A percentile compares a stretch with the other conserved stretches of the same genome.
These are phyloP conservation scores for Synergus itoensis DNA, from an alignment of 2,888 invertebrate genomes.

Conservation along the genomic window DNA sequence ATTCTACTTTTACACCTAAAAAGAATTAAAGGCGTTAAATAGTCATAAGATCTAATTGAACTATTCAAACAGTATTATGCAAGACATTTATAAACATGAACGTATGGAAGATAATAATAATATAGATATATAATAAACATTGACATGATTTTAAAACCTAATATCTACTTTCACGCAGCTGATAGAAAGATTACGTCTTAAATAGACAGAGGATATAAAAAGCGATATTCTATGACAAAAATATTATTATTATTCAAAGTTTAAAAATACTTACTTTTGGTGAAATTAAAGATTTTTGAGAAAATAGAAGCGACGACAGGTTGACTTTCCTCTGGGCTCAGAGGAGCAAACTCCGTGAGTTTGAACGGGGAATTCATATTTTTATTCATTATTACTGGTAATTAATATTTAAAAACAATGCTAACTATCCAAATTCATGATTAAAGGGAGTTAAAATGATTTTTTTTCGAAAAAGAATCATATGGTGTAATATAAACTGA, in stretches of 20 bases:
- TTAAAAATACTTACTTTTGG: slow-evolving; percentile 79
- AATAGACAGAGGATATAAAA: slow-evolving; percentile 6
- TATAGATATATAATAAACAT: slow-evolving; percentile 2
- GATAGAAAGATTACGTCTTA: background rate
- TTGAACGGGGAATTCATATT: slow-evolving; percentile 83
- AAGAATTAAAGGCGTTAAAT: background rate
- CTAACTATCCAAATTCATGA: background rate
- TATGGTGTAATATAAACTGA: background rate
- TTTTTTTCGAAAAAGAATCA: background rate
- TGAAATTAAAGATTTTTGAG: slow-evolving; percentile 86
- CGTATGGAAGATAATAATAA: background rate
- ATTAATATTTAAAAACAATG: background rate
- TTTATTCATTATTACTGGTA: slow-evolving; percentile 78
- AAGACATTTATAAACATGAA: background rate
- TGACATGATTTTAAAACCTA: slow-evolving; percentile 4
- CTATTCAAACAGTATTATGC: background rate
- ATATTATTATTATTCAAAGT: background rate
- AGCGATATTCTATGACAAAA: background rate
- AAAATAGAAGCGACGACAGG: slow-evolving; percentile 86
- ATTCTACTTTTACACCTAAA: background rate
- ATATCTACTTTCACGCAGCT: background rate
- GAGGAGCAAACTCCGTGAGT: slow-evolving; percentile 88
- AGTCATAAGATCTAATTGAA: background rate
- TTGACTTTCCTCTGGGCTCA: slow-evolving; percentile 87
- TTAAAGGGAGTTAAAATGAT: background rate